phyloP scores from a whole-genome alignment of 2,113 vertebrate genomes.

The Oostethus manadensis region DNA sequence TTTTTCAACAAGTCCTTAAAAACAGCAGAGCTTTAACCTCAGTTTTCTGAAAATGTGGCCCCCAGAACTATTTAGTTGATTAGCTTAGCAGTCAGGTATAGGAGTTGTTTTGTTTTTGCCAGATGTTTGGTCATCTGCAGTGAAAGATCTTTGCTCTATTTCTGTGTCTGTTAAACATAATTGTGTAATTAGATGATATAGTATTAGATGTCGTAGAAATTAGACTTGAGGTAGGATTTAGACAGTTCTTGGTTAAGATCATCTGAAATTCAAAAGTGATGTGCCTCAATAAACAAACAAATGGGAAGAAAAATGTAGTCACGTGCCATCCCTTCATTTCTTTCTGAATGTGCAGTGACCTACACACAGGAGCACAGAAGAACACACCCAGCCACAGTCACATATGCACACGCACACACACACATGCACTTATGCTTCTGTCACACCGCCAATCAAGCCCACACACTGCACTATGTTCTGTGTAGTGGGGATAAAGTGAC shows the following conservation, averaged over 20 bases:
- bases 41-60: too few species aligned
- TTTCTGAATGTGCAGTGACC: slow-evolving; percentile 4
- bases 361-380: not conserved
- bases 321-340: not conserved
- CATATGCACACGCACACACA: not conserved
- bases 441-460: slow-evolving; percentile 19
- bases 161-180: too few species aligned
- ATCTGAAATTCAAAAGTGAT: not conserved
- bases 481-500: slow-evolving; percentile 36
- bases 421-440: slow-evolving; percentile 9
- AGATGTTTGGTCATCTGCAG: too few species aligned
- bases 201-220: not conserved
- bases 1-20: too few species aligned
- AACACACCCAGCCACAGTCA: not conserved
- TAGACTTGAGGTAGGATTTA: too few species aligned
- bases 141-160: too few species aligned
- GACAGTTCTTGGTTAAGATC: not conserved
- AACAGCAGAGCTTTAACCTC: too few species aligned
- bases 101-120: too few species aligned
- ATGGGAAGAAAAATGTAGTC: not conserved
- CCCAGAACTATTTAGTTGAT: too few species aligned
- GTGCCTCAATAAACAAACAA: not conserved
- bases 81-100: too few species aligned
- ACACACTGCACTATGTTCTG: slow-evolving; percentile 14
- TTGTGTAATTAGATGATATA: not conserved